Conservation (phyloP, 2,113 vertebrate genomes). For the Megalops atlanticus region DNA sequence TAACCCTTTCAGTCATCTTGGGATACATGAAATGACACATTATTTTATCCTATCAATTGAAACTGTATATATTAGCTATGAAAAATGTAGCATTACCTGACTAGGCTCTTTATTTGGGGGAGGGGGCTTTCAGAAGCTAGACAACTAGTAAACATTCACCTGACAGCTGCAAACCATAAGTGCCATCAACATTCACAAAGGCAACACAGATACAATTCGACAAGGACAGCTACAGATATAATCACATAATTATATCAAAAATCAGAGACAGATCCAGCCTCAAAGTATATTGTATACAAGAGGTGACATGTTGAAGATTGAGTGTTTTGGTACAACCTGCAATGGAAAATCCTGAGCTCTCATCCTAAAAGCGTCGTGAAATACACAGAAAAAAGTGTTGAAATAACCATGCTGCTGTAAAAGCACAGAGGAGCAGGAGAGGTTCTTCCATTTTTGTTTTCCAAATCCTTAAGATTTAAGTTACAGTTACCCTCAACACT, state of each 20-base stretch:
- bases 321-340: not conserved
- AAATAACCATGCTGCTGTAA: not conserved
- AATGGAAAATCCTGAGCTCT: not conserved
- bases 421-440: not conserved
- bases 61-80: slow-evolving; percentile 15
- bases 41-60: slow-evolving; percentile 18
- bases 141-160: not conserved
- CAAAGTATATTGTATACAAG: not conserved
- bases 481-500: not conserved
- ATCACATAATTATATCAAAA: too few species aligned
- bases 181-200: not conserved
- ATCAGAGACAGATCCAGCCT: too few species aligned
- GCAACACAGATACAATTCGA: too few species aligned
- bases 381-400: not conserved
- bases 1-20: slow-evolving; percentile 21
- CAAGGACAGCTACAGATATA: not conserved
- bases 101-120: not conserved
- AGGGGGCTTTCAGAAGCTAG: not conserved
- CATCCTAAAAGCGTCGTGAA: not conserved
- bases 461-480: not conserved
- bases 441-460: not conserved
- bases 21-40: slow-evolving; percentile 10
- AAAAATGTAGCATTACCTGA: slow-evolving; percentile 12
- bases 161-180: not conserved
- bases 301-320: not conserved